A percentile compares a stretch with the other conserved stretches of the same genome.
Evolutionary conservation across 1,140 invertebrate genomes (phyloP).

Genomic region (Aphidius ervi): DNA sequence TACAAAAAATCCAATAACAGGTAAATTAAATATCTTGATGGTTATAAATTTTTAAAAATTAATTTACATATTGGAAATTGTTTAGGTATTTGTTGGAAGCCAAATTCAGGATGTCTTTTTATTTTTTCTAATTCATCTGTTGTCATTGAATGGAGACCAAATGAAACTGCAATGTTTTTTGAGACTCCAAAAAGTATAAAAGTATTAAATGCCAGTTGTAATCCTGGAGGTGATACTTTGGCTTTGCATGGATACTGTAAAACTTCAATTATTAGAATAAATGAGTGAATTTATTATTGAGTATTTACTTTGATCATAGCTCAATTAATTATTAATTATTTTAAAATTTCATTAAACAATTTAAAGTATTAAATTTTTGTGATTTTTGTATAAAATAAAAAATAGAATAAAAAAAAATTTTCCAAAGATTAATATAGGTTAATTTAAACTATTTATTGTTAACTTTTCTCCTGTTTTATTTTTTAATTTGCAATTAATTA

Average conservation of each 20-base stretch:
- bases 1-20: constrained; percentile 41
- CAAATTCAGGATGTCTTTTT: constrained; percentile 30
- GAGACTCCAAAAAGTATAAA: constrained; percentile 37
- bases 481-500: no score
- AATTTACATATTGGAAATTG: not conserved
- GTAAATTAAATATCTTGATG: constrained; percentile 26
- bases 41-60: constrained; percentile 8
- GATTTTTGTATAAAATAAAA: no score
- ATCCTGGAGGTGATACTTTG: constrained; percentile 34
- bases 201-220: constrained; percentile 39
- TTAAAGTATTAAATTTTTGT: no score
- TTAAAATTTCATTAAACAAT: no score
- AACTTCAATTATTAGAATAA: constrained; percentile 18
- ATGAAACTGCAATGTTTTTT: constrained; percentile 27
- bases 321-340: no score
- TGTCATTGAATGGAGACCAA: constrained; percentile 43
- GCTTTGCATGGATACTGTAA: constrained; percentile 43
- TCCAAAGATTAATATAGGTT: no score
- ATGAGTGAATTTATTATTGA: not conserved
- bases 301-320: no score
- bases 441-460: no score
- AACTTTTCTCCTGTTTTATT: no score
- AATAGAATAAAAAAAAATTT: no score
- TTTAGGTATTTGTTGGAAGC: constrained; percentile 39
- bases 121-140: constrained; percentile 38